A percentile compares a stretch with the other conserved stretches of the same genome.
Evolutionary conservation across 2,888 invertebrate species (phyloP).

Genomic region (Alcis repandata): DNA sequence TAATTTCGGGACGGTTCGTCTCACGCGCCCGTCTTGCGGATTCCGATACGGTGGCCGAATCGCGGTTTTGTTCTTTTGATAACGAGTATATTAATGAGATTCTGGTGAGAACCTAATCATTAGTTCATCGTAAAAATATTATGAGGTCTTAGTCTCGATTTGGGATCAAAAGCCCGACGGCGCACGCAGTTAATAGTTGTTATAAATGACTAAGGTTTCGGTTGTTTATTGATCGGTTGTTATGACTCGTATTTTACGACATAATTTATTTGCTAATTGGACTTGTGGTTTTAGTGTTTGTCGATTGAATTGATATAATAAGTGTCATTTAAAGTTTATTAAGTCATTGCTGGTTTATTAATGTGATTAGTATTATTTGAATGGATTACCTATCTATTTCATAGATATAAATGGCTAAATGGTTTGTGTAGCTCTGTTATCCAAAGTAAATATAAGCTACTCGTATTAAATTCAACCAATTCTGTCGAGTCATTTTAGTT

Average conservation of each 20-base stretch:
- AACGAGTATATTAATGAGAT: conserved; percentile 46
- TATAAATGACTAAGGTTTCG: conserved; percentile 29
- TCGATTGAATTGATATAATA: not conserved
- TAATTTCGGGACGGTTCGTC: conserved; percentile 79
- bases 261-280: conserved; percentile 23
- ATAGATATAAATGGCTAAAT: not conserved
- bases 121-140: conserved; percentile 32
- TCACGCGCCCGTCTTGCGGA: conserved; percentile 65
- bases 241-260: conserved; percentile 12
- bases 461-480: too few species aligned
- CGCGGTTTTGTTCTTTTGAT: conserved; percentile 39
- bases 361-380: not conserved
- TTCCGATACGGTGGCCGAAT: conserved; percentile 66
- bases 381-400: not conserved
- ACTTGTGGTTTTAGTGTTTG: conserved; percentile 5
- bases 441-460: too few species aligned
- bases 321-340: not conserved
- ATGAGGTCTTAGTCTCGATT: conserved; percentile 26
- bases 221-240: conserved; percentile 30
- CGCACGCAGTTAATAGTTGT: not conserved
- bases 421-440: too few species aligned
- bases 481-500: too few species aligned
- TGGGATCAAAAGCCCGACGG: conserved; percentile 24
- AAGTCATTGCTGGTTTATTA: conserved; percentile 2
- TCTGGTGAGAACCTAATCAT: conserved; percentile 38